A percentile compares a stretch with the other conserved stretches of the same genome.
These are phyloP conservation scores for Archips crataeganus DNA, from an alignment of 2,888 invertebrate genomes.

Conservation along the genomic window DNA sequence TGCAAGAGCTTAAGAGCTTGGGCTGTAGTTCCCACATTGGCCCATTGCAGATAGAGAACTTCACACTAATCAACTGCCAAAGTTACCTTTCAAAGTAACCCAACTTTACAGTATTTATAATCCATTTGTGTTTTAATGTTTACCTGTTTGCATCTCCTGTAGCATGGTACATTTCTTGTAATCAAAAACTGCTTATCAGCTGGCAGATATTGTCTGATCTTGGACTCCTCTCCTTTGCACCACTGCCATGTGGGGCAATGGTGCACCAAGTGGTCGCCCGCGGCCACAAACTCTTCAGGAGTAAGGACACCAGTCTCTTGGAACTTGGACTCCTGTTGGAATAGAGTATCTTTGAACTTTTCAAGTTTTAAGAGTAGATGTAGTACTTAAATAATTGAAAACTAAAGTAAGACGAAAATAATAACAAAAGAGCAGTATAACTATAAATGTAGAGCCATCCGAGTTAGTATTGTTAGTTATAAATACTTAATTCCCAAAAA, in stretches of 20 bases:
- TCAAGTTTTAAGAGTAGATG: not conserved
- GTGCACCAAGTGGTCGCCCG: constrained; percentile 99
- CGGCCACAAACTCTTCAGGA: constrained; percentile 99
- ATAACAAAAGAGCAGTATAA: not conserved
- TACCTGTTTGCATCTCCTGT: constrained; percentile 96
- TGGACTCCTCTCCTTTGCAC: constrained; percentile 96
- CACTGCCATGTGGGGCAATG: constrained; percentile 99
- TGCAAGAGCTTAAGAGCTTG: no score
- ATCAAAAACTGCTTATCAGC: constrained; percentile 98
- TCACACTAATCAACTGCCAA: no score
- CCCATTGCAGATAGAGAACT: no score
- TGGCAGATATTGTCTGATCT: constrained; percentile 95
- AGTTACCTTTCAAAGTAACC: no score
- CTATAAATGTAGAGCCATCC: not conserved
- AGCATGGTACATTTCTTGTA: constrained; percentile 98
- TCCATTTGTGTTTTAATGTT: not conserved
- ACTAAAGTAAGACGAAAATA: not conserved
- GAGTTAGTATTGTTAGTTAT: not conserved
- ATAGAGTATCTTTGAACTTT: not conserved
- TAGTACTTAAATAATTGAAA: not conserved
- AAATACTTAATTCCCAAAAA: not conserved
- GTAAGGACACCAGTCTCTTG: constrained; percentile 98
- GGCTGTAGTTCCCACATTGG: no score
- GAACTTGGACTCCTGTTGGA: constrained; percentile 95
- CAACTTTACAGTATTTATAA: no score